A percentile compares a stretch with the other conserved stretches of the same genome.
These are phyloP conservation scores for Papilio polytes DNA, from an alignment of 1,140 invertebrate species.

Conservation along the genomic window DNA sequence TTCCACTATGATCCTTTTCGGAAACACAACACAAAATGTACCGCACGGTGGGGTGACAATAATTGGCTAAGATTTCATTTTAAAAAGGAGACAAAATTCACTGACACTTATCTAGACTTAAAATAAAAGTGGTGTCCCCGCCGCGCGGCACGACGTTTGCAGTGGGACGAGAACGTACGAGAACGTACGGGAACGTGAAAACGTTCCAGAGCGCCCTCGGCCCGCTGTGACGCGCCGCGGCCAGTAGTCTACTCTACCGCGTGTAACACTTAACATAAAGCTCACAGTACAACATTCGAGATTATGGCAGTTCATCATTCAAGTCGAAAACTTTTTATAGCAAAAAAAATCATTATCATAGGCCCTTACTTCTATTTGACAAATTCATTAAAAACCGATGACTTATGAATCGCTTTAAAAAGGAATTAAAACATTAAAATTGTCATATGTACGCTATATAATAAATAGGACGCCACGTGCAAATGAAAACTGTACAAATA, in stretches of 20 bases:
- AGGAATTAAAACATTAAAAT: slow-evolving; percentile 8
- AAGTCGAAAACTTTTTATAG: slow-evolving; percentile 43
- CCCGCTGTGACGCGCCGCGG: slow-evolving; percentile 72
- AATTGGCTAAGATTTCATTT: slow-evolving; percentile 56
- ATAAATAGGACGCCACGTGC: slow-evolving; percentile 22
- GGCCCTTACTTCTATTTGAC: slow-evolving; percentile 1
- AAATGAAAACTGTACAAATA: slow-evolving; percentile 8
- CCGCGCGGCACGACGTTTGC: slow-evolving; percentile 68
- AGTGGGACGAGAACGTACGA: slow-evolving; percentile 61
- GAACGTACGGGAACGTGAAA: slow-evolving; percentile 41
- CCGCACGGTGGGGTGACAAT: slow-evolving; percentile 59
- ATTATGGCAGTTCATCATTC: slow-evolving; percentile 72
- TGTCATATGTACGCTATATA: slow-evolving; percentile 21
- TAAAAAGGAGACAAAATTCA: slow-evolving; percentile 57
- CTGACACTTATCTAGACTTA: slow-evolving; percentile 51
- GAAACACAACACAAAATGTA: slow-evolving; percentile 88
- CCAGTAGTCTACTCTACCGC: slow-evolving; percentile 73
- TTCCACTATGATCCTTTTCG: slow-evolving; percentile 86
- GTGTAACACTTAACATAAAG: slow-evolving; percentile 74
- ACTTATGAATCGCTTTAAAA: slow-evolving; percentile 6
- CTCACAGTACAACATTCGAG: slow-evolving; percentile 74
- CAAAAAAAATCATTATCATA: background rate
- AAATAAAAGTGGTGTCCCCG: slow-evolving; percentile 47
- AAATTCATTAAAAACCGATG: slow-evolving; percentile 39
- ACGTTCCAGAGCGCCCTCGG: slow-evolving; percentile 48